Evolutionary conservation across 2,113 vertebrate genomes (phyloP).

Genomic region (Chrysemys picta): DNA sequence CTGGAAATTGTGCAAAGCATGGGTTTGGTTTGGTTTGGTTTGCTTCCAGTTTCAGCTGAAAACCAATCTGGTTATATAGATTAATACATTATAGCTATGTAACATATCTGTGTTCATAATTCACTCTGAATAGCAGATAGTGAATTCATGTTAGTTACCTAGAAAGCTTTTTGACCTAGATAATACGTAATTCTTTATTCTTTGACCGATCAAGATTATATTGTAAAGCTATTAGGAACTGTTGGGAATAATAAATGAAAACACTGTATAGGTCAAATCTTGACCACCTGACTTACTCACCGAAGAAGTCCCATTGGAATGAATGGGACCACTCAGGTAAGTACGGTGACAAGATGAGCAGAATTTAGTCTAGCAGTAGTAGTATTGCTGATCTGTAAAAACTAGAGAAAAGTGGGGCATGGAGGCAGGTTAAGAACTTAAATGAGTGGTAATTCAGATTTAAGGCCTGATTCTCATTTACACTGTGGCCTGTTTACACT

Average conservation of each 20-base stretch:
- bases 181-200: not conserved
- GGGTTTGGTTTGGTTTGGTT: not conserved
- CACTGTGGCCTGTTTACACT: not conserved
- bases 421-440: not conserved
- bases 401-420: not conserved
- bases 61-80: not conserved
- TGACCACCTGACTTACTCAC: not conserved
- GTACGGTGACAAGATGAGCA: fast-evolving
- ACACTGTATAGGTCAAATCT: not conserved
- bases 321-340: not conserved
- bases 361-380: not conserved
- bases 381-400: not conserved
- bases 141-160: not conserved
- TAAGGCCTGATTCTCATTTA: not conserved
- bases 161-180: not conserved
- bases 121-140: not conserved
- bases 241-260: not conserved
- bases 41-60: slow-evolving; percentile 17
- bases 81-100: not conserved
- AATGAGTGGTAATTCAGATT: not conserved
- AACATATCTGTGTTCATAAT: not conserved
- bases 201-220: not conserved
- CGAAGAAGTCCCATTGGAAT: not conserved
- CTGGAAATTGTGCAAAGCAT: slow-evolving; percentile 11
- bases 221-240: not conserved